A percentile compares a stretch with the other conserved stretches of the same genome.
Conservation (phyloP, 2,113 vertebrate species). For the Labeo rohita region DNA sequence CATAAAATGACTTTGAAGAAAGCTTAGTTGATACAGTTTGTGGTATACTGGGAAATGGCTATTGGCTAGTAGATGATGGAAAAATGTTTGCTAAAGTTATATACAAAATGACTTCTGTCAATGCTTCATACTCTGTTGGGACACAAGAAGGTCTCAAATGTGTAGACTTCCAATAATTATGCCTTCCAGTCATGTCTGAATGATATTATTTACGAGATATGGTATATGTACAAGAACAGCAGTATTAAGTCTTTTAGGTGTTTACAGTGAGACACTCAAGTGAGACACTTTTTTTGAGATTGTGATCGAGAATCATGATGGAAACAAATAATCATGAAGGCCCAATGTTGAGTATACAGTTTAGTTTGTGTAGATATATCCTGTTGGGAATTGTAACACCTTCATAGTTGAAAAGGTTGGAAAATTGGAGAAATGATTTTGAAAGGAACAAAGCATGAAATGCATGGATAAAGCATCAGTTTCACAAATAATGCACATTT, state of each 20-base stretch:
- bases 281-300: neutral
- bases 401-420: neutral
- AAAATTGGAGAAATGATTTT: neutral
- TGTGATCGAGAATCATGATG: neutral
- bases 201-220: neutral
- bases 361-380: neutral
- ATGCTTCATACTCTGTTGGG: neutral
- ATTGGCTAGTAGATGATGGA: neutral
- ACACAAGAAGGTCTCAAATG: neutral
- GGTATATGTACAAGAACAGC: neutral
- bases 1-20: conserved; percentile 27
- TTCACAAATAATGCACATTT: neutral
- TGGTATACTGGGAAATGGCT: neutral
- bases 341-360: neutral
- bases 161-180: neutral
- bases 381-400: neutral
- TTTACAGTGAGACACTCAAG: neutral
- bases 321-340: neutral
- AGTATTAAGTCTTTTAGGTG: neutral
- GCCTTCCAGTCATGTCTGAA: neutral
- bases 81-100: neutral
- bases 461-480: neutral
- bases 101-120: neutral
- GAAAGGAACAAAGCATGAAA: neutral
- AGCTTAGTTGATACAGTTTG: neutral